Percentiles rank a stretch among this genome's conserved stretches.
These are phyloP conservation scores for Lamprotornis superbus DNA, from an alignment of 2,113 vertebrate species.

Conservation along the genomic window DNA sequence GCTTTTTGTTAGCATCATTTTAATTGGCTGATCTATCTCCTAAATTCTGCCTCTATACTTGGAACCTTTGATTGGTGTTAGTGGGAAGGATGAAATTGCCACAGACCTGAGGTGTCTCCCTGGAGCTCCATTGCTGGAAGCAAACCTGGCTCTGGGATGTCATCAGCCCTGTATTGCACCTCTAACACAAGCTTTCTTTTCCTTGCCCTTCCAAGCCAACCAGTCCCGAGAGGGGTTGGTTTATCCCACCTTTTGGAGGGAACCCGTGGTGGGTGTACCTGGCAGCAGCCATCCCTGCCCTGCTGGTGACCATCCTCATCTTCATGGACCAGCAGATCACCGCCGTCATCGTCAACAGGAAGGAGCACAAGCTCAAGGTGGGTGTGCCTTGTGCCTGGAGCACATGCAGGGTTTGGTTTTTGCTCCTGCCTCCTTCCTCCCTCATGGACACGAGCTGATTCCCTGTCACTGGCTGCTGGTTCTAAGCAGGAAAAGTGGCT, in stretches of 20 bases:
- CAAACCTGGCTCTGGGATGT: not conserved
- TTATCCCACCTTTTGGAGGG: constrained; percentile 90
- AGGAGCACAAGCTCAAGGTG: constrained; percentile 97
- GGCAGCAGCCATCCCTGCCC: constrained; percentile 87
- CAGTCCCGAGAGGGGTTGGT: constrained; percentile 91
- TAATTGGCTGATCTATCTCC: not conserved
- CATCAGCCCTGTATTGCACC: rapidly evolving
- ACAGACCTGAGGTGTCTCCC: not conserved
- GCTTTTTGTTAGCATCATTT: not conserved
- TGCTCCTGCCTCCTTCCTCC: not conserved
- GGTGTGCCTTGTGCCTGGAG: not conserved
- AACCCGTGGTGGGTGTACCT: constrained; percentile 99
- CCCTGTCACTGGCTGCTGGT: not conserved
- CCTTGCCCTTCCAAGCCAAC: constrained; percentile 82
- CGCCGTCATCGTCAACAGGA: constrained; percentile 96
- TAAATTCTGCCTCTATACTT: not conserved
- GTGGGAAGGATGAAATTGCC: not conserved
- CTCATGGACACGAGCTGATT: rapidly evolving
- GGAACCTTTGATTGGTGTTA: not conserved
- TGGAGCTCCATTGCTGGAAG: not conserved
- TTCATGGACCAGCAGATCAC: constrained; percentile 99
- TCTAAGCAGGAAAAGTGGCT: not conserved
- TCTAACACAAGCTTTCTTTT: not conserved
- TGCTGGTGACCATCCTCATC: constrained; percentile 95
- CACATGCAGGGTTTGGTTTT: rapidly evolving